A percentile compares a stretch with the other conserved stretches of the same genome.
Conservation (phyloP, 2,797 vertebrate genomes). For the Danio choprae region DNA sequence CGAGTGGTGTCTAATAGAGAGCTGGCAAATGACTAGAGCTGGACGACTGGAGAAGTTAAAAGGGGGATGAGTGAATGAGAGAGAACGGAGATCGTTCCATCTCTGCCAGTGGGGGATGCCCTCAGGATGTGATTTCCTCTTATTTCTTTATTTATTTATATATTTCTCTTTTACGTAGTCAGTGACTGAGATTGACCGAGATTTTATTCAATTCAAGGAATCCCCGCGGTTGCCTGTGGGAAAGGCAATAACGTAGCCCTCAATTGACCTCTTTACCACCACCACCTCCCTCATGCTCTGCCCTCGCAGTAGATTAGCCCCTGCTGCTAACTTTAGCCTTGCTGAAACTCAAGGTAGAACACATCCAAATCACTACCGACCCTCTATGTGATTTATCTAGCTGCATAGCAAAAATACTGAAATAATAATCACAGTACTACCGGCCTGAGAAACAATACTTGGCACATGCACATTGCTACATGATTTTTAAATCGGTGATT, state of each 20-base stretch:
- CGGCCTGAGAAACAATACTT: not conserved
- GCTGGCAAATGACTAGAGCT: conserved; percentile 73
- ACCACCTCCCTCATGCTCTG: conserved; percentile 47
- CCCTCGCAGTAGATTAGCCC: conserved; percentile 60
- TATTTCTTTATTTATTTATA: conserved; percentile 75
- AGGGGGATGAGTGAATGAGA: conserved; percentile 5
- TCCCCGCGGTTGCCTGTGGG: conserved; percentile 67
- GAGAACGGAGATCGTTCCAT: conserved; percentile 71
- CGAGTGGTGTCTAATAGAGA: conserved; percentile 63
- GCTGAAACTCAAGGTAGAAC: not conserved
- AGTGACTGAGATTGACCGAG: conserved; percentile 64
- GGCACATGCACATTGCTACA: not conserved
- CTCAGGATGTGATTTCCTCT: conserved; percentile 76
- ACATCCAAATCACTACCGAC: conserved; percentile 15
- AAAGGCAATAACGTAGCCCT: conserved; percentile 67
- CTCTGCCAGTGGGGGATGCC: conserved; percentile 73
- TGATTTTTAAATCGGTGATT: conserved; percentile 4
- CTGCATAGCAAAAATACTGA: not conserved
- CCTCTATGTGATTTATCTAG: not conserved
- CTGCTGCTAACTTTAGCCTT: conserved; percentile 35
- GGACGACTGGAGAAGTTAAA: conserved; percentile 60
- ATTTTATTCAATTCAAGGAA: conserved; percentile 69
- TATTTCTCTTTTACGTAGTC: conserved; percentile 64
- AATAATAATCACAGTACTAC: not conserved
- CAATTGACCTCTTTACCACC: conserved; percentile 48